phyloP scores from a whole-genome alignment of 2,113 vertebrate genomes.

The Paracanthobrama guichenoti region DNA sequence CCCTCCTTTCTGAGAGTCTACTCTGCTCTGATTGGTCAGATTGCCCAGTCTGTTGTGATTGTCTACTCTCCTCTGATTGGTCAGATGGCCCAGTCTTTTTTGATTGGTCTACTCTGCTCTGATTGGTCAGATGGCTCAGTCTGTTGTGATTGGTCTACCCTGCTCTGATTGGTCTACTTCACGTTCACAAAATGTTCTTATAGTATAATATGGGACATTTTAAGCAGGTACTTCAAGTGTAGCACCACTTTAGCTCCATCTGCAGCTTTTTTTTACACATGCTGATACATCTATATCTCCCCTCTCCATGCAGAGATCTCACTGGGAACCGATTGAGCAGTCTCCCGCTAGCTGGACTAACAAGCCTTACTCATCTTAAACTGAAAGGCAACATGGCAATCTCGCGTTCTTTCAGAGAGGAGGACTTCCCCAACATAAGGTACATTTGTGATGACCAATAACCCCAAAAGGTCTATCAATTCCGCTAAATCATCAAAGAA shows the following conservation, averaged over 20 bases:
- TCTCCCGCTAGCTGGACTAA: slow-evolving; percentile 83
- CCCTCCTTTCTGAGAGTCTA: no score
- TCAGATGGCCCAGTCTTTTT: no score
- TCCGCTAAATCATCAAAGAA: background rate
- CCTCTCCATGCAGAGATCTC: slow-evolving; percentile 79
- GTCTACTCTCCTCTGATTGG: no score
- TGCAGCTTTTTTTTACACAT: background rate
- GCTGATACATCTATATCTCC: slow-evolving; percentile 25
- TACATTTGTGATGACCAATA: slow-evolving; percentile 61
- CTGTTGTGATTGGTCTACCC: no score
- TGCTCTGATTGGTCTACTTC: no score
- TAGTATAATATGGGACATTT: background rate
- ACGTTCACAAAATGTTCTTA: background rate
- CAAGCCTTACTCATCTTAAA: slow-evolving; percentile 87
- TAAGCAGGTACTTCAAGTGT: background rate
- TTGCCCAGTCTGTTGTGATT: no score
- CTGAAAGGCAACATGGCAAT: slow-evolving; percentile 87
- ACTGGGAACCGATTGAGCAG: slow-evolving; percentile 82
- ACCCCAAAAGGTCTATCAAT: background rate
- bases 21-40: no score
- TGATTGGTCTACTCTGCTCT: no score
- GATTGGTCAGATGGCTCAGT: no score
- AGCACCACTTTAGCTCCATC: background rate
- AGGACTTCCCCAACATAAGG: slow-evolving; percentile 91
- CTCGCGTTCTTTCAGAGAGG: slow-evolving; percentile 83